phyloP scores from a whole-genome alignment of 2,797 vertebrate genomes.

The Aplochiton taeniatus region DNA sequence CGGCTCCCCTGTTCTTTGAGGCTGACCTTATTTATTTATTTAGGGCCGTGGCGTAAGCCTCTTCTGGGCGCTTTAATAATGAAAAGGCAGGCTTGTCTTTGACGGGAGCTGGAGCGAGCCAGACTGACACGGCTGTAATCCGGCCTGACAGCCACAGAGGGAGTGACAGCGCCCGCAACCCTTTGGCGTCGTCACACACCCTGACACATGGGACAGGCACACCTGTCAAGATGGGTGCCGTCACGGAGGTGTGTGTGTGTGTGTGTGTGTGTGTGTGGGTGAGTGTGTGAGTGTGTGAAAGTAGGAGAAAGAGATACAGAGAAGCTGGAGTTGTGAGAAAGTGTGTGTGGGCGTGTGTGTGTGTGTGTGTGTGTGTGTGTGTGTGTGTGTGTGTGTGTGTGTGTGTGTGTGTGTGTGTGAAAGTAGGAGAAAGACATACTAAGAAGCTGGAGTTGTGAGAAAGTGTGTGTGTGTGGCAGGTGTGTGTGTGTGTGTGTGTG shows the following conservation, averaged over 20 bases:
- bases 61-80: conserved; percentile 59
- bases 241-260: conserved; percentile 19
- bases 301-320: background rate
- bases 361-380: conserved; percentile 1
- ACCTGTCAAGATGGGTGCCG: conserved; percentile 49
- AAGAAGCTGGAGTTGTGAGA: no score
- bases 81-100: conserved; percentile 47
- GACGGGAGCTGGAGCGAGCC: conserved; percentile 40
- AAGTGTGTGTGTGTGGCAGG: background rate
- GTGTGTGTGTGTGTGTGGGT: background rate
- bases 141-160: conserved; percentile 32
- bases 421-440: background rate
- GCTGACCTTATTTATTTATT: conserved; percentile 56
- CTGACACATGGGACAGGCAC: conserved; percentile 56
- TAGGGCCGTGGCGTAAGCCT: conserved; percentile 41
- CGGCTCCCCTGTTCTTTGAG: conserved; percentile 32
- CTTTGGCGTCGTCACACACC: conserved; percentile 32
- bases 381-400: background rate
- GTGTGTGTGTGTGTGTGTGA: background rate
- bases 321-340: background rate
- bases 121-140: conserved; percentile 53
- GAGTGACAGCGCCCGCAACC: conserved; percentile 58
- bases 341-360: conserved; percentile 11
- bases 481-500: background rate
- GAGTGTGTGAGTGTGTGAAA: background rate